These are phyloP conservation scores for Sarcophaga peregrina DNA, from an alignment of 1,140 invertebrate genomes.

Conservation along the genomic window DNA sequence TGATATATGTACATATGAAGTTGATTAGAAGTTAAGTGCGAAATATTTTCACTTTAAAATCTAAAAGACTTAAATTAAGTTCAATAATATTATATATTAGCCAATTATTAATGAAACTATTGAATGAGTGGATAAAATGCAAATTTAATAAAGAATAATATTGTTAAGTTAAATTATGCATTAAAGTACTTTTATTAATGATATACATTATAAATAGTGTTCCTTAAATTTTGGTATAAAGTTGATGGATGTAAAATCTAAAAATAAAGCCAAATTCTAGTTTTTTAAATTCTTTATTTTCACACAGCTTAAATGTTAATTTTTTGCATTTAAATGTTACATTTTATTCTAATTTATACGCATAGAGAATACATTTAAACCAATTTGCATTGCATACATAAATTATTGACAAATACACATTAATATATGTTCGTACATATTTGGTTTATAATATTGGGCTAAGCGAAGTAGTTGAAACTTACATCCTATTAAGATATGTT, in stretches of 20 bases:
- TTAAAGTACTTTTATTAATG: background rate
- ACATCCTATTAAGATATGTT: constrained; percentile 9
- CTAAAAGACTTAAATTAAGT: constrained; percentile 5
- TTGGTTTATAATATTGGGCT: background rate
- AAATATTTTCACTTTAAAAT: background rate
- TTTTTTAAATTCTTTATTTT: background rate
- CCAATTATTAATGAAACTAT: background rate
- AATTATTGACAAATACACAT: background rate
- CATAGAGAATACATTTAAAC: constrained; percentile 6
- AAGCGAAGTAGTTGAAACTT: constrained; percentile 17
- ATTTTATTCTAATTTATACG: background rate
- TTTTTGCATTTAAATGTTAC: background rate
- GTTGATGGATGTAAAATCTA: background rate
- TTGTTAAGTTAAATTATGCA: constrained; percentile 15
- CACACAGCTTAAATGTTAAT: background rate
- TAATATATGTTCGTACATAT: background rate
- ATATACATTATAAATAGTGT: too few relatives aligned
- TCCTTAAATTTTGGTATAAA: too few relatives aligned
- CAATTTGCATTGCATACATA: constrained; percentile 25
- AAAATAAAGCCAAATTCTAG: background rate
- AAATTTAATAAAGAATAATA: background rate
- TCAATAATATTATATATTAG: background rate
- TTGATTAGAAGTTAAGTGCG: background rate
- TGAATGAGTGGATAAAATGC: background rate
- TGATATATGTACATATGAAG: background rate